Percentiles rank a stretch among this genome's conserved stretches.
These are phyloP conservation scores for Gallinago solitaria DNA, from an alignment of 2,797 vertebrate genomes.

Conservation along the genomic window DNA sequence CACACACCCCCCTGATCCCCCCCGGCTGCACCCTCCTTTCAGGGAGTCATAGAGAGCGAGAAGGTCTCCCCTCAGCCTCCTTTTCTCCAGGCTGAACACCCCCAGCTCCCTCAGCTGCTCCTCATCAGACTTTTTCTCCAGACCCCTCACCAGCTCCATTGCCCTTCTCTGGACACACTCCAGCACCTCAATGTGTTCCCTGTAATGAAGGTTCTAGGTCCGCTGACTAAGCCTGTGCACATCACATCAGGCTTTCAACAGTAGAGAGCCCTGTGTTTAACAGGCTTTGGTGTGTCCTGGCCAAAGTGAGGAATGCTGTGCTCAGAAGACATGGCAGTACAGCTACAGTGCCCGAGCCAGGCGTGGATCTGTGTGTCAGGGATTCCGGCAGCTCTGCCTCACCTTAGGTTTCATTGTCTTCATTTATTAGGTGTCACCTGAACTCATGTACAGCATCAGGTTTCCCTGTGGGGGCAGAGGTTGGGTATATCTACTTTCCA, in stretches of 20 bases:
- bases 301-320: too few species aligned
- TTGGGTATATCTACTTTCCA: background rate
- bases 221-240: fast-evolving
- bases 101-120: background rate
- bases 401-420: background rate
- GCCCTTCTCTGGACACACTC: too few species aligned
- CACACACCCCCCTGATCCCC: too few species aligned
- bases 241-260: background rate
- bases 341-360: fast-evolving
- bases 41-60: background rate
- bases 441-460: fast-evolving
- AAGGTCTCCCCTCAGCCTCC: background rate
- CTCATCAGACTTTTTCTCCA: background rate
- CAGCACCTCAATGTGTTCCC: background rate
- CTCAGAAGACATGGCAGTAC: background rate
- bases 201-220: background rate
- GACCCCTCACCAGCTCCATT: too few species aligned
- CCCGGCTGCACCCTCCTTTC: background rate
- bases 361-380: background rate
- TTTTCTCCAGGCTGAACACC: background rate
- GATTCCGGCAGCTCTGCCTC: background rate
- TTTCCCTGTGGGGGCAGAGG: background rate
- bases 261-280: background rate
- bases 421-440: fast-evolving
- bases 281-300: background rate